Base-by-base conservation (phyloP, 1,140 invertebrate species). In the Steinernema feltiae region DNA sequence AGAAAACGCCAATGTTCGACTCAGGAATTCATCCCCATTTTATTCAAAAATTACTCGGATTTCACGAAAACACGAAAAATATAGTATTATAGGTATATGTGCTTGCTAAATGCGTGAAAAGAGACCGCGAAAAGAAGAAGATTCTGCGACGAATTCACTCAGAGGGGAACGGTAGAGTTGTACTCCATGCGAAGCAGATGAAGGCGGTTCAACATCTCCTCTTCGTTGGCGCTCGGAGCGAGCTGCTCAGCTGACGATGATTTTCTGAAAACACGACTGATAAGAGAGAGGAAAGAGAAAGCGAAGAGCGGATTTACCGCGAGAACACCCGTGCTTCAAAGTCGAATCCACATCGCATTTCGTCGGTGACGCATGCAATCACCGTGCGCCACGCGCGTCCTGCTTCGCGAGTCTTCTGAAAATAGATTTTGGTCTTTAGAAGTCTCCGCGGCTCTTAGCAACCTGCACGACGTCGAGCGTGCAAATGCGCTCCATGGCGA, bases 401-500 rank as follows among this genome's bases (percentile, higher is more conserved):
- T 24, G 79, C 79, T 63, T 80, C 79, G 1, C 79, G 73, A 27
- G 77, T 80, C 74, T 80, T 75, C 72, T 73, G 24, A 3, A 63
- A 63, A 27, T n/a, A n/a, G n/a, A n/a, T n/a, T n/a, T n/a, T n/a
- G n/a, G n/a, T n/a, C n/a, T n/a, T n/a, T n/a, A n/a, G n/a, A n/a
- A n/a, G n/a, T n/a, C n/a, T n/a, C n/a, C n/a, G n/a, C n/a, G n/a
- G n/a, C n/a, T n/a, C n/a, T n/a, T n/a, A n/a, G n/a, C n/a, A n/a
- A 82, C 82, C 72, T 84, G 76, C 24, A 86, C 80, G 17, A 72
- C 73, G 72, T 85, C 84, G 2, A 80, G 69, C 1, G 80, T 48
- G 71, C 85, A 85, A 41, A 85, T 78, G 35, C 82, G 82, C 69
- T 86, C 84, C 82, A 85, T 85, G 1, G 78, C 74, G 29, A 85